Evolutionary conservation across 2,888 invertebrate species (phyloP), one percentile per base, ranked within the genome.

Genomic region (Erebia ligea): DNA sequence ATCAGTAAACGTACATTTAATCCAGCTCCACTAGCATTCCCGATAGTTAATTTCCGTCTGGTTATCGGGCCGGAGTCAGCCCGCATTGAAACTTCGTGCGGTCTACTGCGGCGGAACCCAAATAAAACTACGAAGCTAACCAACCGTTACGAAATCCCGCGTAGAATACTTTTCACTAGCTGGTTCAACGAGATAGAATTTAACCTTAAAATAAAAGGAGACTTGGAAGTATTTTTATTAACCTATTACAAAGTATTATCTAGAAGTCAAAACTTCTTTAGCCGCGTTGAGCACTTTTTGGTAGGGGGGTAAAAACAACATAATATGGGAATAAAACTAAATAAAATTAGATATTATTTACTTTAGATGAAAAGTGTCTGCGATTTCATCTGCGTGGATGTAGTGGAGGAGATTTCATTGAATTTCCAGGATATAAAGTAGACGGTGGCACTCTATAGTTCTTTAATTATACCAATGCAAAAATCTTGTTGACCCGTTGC

Each of bases 71-170:
- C 57, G 63, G 66, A 67, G 66, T 62, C 67, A 52, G 66, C 56
- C 72, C 70, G 69, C 69, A 75, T 72, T 63, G 72, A 72, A 76
- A 75, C 72, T 76, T 70, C 58, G 72, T 75, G 71, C 73, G 71
- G 75, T 65, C 68, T 45, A 64, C 67, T 69, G 73, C 75, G 67
- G 73, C 66, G 67, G 72, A 72, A 72, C 70, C 68, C 64, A 76
- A 77, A 76, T 75, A 77, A 77, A 77, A 75, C 70, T 72, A 76
- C 70, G 65, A 67, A 68, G 67, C 57, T 68, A 73, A 66, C 69
- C 73, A 69, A 68, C 76, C 67, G 70, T 72, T 75, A 68, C 72
- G 50, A 71, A 74, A 74, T 71, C 65, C 72, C 68, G 63, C 45
- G 68, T 34, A 68, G 52, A 68, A 72, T 67, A 17, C 68, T 54